phyloP scores from a whole-genome alignment of 2,113 vertebrate genomes.

The Cryptoleucopteryx plumbea region DNA sequence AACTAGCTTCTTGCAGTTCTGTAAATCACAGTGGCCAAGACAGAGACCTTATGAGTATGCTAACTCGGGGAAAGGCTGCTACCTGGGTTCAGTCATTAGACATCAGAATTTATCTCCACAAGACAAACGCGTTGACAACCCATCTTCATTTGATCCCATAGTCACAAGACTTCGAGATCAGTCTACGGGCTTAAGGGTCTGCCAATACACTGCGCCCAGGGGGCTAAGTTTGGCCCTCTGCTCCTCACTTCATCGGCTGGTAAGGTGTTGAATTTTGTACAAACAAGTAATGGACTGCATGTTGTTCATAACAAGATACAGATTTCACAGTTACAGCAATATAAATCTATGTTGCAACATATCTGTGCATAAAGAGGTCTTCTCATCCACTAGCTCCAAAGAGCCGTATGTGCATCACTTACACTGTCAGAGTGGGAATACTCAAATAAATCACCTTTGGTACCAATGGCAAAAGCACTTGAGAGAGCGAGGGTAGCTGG shows the following conservation, averaged over 20 bases:
- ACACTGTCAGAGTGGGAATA: not conserved
- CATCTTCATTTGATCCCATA: not conserved
- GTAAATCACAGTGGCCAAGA: not conserved
- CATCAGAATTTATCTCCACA: not conserved
- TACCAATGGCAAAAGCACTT: not conserved
- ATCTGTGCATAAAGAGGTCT: not conserved
- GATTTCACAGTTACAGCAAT: not conserved
- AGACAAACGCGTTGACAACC: not conserved
- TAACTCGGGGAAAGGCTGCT: not conserved
- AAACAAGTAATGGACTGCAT: not conserved
- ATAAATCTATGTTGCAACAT: not conserved
- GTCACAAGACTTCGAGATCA: not conserved
- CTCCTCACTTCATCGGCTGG: not conserved
- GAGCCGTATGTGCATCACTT: not conserved
- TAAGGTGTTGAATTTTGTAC: not conserved
- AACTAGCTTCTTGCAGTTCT: not conserved
- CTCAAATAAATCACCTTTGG: not conserved
- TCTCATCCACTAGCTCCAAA: not conserved
- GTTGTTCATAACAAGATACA: not conserved
- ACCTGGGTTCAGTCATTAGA: not conserved
- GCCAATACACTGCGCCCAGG: not conserved
- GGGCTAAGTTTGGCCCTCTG: not conserved
- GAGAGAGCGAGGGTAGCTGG: not conserved
- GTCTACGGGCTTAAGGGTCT: not conserved
- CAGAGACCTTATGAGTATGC: not conserved